phyloP scores from a whole-genome alignment of 2,888 invertebrate species.

The Crepidodera aurea region DNA sequence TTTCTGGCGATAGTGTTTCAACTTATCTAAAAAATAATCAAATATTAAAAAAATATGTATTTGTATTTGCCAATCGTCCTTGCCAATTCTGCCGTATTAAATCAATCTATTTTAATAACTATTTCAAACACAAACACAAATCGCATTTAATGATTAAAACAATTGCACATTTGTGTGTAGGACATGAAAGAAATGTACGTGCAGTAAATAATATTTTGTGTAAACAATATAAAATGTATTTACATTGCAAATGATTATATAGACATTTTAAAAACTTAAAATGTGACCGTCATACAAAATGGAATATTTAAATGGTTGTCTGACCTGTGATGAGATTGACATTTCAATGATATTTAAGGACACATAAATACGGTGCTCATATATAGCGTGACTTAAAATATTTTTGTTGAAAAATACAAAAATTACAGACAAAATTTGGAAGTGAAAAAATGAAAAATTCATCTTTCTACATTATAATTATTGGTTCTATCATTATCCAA shows the following conservation, averaged over 20 bases:
- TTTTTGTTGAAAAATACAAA: no score
- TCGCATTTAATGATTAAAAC: background rate
- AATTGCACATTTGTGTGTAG: conserved; percentile 7
- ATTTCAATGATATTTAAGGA: conserved; percentile 9
- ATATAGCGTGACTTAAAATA: no score
- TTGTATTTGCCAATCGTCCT: no score
- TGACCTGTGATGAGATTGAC: background rate
- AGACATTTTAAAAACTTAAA: conserved; percentile 5
- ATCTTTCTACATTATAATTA: no score
- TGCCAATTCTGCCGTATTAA: no score
- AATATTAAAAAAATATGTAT: no score
- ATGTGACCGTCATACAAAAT: conserved; percentile 3
- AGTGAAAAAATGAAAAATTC: no score
- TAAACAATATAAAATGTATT: conserved; percentile 14
- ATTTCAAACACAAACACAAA: background rate
- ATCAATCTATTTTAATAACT: no score
- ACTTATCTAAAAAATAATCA: no score
- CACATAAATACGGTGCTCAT: background rate
- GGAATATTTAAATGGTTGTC: conserved; percentile 6
- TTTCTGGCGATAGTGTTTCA: no score
- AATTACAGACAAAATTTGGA: no score
- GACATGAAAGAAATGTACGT: conserved; percentile 8
- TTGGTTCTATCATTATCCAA: no score
- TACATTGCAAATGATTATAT: conserved; percentile 8
- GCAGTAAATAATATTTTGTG: conserved; percentile 12